A percentile compares a stretch with the other conserved stretches of the same genome.
These are phyloP conservation scores for Petrosia ficiformis DNA, from an alignment of 37 sponge, comb jelly and placozoan species.

Conservation along the genomic window DNA sequence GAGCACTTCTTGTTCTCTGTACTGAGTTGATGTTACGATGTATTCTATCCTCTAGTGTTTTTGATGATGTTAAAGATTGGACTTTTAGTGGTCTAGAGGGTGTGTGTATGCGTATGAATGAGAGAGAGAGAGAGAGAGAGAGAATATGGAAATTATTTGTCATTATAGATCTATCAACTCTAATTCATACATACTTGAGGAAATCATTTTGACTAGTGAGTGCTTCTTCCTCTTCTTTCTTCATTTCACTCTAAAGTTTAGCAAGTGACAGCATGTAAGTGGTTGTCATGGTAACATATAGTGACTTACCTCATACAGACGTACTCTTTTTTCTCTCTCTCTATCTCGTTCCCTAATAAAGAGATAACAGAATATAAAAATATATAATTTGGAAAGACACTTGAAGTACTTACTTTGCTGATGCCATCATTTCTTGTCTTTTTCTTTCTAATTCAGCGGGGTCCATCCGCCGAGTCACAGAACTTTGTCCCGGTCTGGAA, in stretches of 20 bases:
- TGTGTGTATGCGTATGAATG: neutral
- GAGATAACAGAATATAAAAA: neutral
- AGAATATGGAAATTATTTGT: too few relatives aligned
- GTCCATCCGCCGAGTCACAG: constrained; percentile 15
- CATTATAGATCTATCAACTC: too few relatives aligned
- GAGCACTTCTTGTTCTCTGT: constrained; percentile 69
- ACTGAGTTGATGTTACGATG: constrained; percentile 71
- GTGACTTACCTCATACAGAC: constrained; percentile 16
- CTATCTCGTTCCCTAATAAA: constrained; percentile 31
- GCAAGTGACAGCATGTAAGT: too few relatives aligned
- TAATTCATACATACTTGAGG: too few relatives aligned
- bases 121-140: too few relatives aligned
- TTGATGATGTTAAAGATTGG: constrained; percentile 48
- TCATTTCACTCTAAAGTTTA: neutral
- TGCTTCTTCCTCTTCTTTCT: too few relatives aligned
- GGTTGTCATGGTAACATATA: neutral
- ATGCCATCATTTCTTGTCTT: constrained; percentile 72
- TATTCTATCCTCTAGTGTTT: constrained; percentile 66
- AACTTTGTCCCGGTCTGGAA: neutral
- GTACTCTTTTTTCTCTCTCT: constrained; percentile 57
- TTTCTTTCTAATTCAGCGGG: constrained; percentile 55
- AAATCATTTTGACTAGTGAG: too few relatives aligned
- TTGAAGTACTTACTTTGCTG: constrained; percentile 38
- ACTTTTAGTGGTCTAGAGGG: constrained; percentile 58
- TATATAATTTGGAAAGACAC: neutral